Evolutionary conservation across 2,888 invertebrate genomes (phyloP).

Genomic region (Melanophora roralis): DNA sequence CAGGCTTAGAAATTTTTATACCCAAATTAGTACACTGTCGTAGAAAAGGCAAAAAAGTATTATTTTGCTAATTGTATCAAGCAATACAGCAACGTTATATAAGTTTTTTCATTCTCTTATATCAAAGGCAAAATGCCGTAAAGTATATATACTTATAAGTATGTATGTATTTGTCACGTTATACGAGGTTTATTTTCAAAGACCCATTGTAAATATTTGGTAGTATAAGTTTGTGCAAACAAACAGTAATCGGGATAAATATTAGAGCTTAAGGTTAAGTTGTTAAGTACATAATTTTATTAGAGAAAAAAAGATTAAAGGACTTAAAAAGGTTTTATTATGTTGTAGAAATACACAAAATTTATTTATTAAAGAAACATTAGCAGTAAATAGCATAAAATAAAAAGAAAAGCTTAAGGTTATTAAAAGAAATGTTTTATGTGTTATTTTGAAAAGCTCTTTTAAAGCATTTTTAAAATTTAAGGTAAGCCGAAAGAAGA

Average conservation of each 20-base stretch:
- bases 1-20: background rate
- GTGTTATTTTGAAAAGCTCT: too few species aligned
- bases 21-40: background rate
- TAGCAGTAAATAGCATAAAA: too few species aligned
- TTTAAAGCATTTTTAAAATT: too few species aligned
- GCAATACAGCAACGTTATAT: constrained; percentile 23
- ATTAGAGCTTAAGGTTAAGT: constrained; percentile 42
- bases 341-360: background rate
- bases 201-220: too few species aligned
- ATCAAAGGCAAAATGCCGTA: background rate
- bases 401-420: too few species aligned
- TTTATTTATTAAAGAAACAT: background rate
- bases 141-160: background rate
- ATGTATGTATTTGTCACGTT: background rate
- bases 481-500: too few species aligned
- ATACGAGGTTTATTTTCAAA: too few species aligned
- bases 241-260: constrained; percentile 27
- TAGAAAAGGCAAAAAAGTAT: background rate
- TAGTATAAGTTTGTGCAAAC: background rate
- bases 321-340: constrained; percentile 31
- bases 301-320: constrained; percentile 33
- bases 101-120: background rate
- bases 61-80: constrained; percentile 45
- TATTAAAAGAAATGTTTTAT: too few species aligned
- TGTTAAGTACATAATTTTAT: constrained; percentile 42